Percentiles rank a stretch among this genome's conserved stretches.
Conservation (phyloP, 2,113 vertebrate genomes). For the Carollia perspicillata region DNA sequence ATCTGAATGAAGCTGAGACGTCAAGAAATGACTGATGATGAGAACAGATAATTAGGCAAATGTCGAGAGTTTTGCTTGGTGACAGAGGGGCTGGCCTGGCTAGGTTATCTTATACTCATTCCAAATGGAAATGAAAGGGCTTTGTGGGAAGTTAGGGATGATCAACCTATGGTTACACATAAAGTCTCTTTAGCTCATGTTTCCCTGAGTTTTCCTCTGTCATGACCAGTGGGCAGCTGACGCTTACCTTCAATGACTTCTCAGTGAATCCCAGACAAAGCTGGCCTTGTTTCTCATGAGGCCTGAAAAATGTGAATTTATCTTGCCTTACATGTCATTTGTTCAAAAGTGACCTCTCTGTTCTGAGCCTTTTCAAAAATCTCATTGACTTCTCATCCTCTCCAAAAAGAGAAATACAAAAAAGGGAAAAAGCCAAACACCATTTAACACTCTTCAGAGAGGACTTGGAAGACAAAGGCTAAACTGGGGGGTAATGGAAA, state of each 20-base stretch:
- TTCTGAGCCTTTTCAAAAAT: constrained; percentile 59
- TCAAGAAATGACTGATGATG: constrained; percentile 85
- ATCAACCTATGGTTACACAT: constrained; percentile 65
- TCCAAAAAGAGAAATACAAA: constrained; percentile 18
- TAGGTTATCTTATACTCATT: constrained; percentile 76
- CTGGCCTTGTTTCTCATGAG: not conserved
- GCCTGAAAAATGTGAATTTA: constrained; percentile 42
- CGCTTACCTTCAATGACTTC: constrained; percentile 46
- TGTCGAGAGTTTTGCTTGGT: constrained; percentile 83
- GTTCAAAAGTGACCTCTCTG: constrained; percentile 51
- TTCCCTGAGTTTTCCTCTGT: constrained; percentile 48
- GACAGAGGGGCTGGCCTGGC: constrained; percentile 74
- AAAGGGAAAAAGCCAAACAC: not conserved
- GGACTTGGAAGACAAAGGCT: constrained; percentile 34
- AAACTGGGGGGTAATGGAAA: not conserved
- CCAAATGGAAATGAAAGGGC: constrained; percentile 76
- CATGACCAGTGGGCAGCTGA: not conserved
- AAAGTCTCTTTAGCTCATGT: constrained; percentile 54
- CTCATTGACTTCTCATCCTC: not conserved
- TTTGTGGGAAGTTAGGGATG: constrained; percentile 70
- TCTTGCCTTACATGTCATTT: constrained; percentile 56
- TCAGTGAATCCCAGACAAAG: constrained; percentile 36
- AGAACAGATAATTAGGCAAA: constrained; percentile 87
- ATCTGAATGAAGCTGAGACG: constrained; percentile 83
- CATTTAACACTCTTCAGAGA: constrained; percentile 39